phyloP scores from a whole-genome alignment of 2,888 invertebrate species.

The Hetaerina titia region DNA sequence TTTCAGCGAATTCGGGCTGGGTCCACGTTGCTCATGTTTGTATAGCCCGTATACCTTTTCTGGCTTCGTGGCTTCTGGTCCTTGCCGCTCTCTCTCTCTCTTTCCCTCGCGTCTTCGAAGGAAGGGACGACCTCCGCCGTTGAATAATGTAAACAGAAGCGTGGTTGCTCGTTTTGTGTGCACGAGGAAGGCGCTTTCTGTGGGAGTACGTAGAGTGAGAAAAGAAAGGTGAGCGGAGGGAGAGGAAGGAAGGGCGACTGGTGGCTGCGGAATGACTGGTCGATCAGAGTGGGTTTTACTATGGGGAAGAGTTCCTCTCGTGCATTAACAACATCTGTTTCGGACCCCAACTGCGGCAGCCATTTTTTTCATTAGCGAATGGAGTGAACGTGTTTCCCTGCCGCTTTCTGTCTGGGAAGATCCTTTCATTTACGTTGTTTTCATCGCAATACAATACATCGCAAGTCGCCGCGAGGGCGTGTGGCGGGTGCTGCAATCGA shows the following conservation, averaged over 20 bases:
- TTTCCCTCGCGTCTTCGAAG: too few relatives aligned
- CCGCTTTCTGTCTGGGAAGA: neutral
- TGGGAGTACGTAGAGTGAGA: neutral
- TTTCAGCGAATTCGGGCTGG: too few relatives aligned
- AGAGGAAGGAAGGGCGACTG: neutral
- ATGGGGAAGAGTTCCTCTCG: neutral
- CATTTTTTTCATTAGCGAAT: neutral
- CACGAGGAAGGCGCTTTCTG: neutral
- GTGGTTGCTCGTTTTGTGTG: neutral
- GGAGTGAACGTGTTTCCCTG: too few relatives aligned
- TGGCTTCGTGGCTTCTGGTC: neutral
- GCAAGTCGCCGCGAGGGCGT: too few relatives aligned
- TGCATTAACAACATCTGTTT: neutral
- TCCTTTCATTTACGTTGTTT: neutral
- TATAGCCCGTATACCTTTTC: neutral
- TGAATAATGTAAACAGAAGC: slow-evolving; percentile 12
- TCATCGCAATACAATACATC: too few relatives aligned
- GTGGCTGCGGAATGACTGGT: neutral
- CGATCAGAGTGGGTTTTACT: neutral
- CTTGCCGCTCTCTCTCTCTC: neutral
- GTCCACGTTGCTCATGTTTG: neutral
- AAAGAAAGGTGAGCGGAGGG: neutral
- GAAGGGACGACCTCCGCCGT: neutral
- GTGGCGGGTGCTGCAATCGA: too few relatives aligned
- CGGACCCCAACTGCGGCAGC: neutral